Evolutionary conservation across 2,888 invertebrate species (phyloP).

Genomic region (Trilocha varians): DNA sequence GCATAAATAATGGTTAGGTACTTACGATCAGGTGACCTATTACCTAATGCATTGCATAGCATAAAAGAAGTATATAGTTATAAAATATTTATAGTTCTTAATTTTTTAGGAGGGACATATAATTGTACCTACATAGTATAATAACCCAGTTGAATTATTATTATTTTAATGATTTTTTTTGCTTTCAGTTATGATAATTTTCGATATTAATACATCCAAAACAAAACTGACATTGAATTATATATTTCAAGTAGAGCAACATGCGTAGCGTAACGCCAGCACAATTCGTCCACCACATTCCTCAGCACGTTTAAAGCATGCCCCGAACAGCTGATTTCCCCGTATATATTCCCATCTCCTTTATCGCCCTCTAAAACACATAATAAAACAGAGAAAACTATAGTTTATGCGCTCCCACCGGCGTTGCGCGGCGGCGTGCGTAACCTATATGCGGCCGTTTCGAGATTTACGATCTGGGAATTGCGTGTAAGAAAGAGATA

Average conservation of each 20-base stretch:
- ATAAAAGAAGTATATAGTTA: too few relatives aligned
- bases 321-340: constrained; percentile 72
- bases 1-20: too few relatives aligned
- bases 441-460: constrained; percentile 76
- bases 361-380: constrained; percentile 64
- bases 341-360: constrained; percentile 64
- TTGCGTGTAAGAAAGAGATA: constrained; percentile 71
- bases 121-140: too few relatives aligned
- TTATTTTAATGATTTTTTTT: too few relatives aligned
- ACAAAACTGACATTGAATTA: constrained; percentile 4
- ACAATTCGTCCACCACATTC: constrained; percentile 71
- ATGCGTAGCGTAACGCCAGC: constrained; percentile 35
- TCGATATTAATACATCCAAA: background rate
- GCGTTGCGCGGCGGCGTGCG: constrained; percentile 70
- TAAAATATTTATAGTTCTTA: too few relatives aligned
- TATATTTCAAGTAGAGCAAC: constrained; percentile 45
- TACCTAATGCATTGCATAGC: too few relatives aligned
- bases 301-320: constrained; percentile 71
- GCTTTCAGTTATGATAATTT: too few relatives aligned
- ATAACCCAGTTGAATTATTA: too few relatives aligned
- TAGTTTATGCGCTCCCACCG: constrained; percentile 67
- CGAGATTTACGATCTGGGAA: constrained; percentile 75
- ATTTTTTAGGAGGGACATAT: too few relatives aligned
- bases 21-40: too few relatives aligned
- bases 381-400: constrained; percentile 73